Evolutionary conservation across 1,140 invertebrate species (phyloP).

Genomic region (Drosophila eugracilis): DNA sequence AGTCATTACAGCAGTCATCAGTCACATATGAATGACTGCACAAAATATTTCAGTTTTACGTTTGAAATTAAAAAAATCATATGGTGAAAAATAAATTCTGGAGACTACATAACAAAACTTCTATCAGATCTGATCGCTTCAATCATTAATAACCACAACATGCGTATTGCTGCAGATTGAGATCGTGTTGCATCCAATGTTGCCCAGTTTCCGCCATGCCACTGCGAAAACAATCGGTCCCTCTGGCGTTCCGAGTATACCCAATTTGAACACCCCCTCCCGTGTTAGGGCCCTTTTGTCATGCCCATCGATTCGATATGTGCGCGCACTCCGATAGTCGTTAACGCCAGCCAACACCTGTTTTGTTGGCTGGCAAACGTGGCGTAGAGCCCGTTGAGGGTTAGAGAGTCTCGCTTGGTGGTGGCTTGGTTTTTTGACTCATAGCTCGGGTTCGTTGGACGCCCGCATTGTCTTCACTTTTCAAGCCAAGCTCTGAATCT

Average conservation of each 20-base stretch:
- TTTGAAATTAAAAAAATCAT: no score
- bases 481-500: slow-evolving; percentile 27
- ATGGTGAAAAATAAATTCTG: no score
- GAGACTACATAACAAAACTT: no score
- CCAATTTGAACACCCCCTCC: slow-evolving; percentile 80
- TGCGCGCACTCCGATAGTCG: slow-evolving; percentile 67
- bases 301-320: slow-evolving; percentile 70
- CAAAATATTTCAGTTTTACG: no score
- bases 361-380: slow-evolving; percentile 67
- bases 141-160: neutral
- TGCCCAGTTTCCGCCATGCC: slow-evolving; percentile 71
- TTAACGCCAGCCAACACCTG: slow-evolving; percentile 76
- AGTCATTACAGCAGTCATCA: slow-evolving; percentile 29
- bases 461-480: slow-evolving; percentile 72
- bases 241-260: slow-evolving; percentile 56
- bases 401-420: slow-evolving; percentile 58
- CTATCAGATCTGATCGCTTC: no score
- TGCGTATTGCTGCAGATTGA: slow-evolving; percentile 39
- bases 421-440: slow-evolving; percentile 81
- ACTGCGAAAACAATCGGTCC: slow-evolving; percentile 60
- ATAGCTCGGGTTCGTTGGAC: slow-evolving; percentile 55
- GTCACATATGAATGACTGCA: slow-evolving; percentile 8
- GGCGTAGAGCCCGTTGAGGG: slow-evolving; percentile 12
- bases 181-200: slow-evolving; percentile 44
- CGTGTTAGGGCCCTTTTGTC: slow-evolving; percentile 47